Conservation (phyloP, 2,113 vertebrate genomes). For the Arizona elegans region DNA sequence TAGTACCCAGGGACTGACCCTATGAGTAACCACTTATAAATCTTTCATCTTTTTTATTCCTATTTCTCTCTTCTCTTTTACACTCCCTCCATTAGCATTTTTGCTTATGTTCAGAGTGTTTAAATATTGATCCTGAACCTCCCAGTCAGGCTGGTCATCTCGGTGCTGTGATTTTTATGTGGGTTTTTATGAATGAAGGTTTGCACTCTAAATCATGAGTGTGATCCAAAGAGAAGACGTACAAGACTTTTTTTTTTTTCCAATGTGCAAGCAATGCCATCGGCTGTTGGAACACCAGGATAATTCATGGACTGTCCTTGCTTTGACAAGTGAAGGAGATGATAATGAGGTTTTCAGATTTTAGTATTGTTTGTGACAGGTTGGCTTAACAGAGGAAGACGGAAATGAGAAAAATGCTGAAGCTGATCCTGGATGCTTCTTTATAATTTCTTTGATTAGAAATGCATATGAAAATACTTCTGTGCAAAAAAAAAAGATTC, state of each 20-base stretch:
- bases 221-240: background rate
- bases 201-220: background rate
- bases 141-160: background rate
- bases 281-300: background rate
- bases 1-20: slow-evolving; percentile 29
- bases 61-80: slow-evolving; percentile 5
- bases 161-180: background rate
- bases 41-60: slow-evolving; percentile 2
- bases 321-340: background rate
- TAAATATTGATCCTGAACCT: background rate
- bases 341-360: background rate
- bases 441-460: background rate
- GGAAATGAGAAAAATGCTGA: background rate
- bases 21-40: slow-evolving; percentile 37
- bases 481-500: background rate
- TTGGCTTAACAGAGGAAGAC: background rate
- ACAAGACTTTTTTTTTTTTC: background rate
- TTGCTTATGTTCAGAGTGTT: background rate
- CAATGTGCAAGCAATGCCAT: background rate
- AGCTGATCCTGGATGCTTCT: background rate
- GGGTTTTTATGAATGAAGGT: background rate
- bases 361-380: background rate
- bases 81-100: background rate
- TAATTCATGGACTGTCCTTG: background rate
- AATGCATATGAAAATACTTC: background rate